These are phyloP conservation scores for Autographa pulchrina DNA, from an alignment of 2,888 invertebrate genomes.

Conservation along the genomic window DNA sequence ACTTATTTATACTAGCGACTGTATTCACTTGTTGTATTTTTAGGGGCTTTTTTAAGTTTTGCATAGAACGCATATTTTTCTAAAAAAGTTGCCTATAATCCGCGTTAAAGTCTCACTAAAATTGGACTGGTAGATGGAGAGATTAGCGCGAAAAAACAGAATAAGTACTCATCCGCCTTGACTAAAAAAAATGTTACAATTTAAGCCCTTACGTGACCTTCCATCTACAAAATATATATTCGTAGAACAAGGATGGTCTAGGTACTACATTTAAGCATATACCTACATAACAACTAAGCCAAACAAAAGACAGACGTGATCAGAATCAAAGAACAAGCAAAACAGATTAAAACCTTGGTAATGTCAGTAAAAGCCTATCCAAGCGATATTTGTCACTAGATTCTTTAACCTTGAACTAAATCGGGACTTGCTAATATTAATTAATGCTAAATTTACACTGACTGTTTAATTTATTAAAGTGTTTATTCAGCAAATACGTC, in stretches of 20 bases:
- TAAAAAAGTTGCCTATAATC: too few species aligned
- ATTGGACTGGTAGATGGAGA: too few species aligned
- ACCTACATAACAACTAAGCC: not conserved
- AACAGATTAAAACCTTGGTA: not conserved
- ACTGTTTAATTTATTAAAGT: constrained; percentile 29
- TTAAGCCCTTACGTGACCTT: not conserved
- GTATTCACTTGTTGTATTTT: too few species aligned
- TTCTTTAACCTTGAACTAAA: constrained; percentile 36
- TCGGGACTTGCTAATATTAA: constrained; percentile 19
- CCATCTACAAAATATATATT: not conserved
- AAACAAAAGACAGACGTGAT: constrained; percentile 3
- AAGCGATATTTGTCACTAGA: constrained; percentile 6
- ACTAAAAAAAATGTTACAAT: not conserved
- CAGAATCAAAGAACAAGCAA: not conserved
- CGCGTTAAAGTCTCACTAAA: too few species aligned
- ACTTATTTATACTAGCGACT: too few species aligned
- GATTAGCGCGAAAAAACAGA: too few species aligned
- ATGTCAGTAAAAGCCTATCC: not conserved
- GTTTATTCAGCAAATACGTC: constrained; percentile 44
- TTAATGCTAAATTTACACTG: constrained; percentile 32
- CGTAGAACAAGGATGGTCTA: not conserved
- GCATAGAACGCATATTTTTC: too few species aligned
- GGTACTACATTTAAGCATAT: not conserved
- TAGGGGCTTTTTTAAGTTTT: too few species aligned
- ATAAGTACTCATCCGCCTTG: too few species aligned